Conservation (phyloP, 2,888 invertebrate species). For the Hirtodrosophila duncani region DNA sequence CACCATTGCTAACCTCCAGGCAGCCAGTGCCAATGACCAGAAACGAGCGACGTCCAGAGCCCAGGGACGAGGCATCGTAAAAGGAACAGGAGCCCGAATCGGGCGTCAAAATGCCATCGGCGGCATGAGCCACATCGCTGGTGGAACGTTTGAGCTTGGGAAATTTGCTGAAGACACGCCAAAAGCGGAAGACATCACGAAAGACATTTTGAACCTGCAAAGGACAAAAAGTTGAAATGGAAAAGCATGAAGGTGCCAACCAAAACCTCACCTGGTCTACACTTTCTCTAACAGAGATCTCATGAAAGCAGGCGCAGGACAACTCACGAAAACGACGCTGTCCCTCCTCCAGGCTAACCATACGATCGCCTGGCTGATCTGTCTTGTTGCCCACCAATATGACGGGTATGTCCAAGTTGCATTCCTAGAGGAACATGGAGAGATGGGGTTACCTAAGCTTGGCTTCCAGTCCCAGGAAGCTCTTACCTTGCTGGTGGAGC, state of each 20-base stretch:
- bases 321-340: slow-evolving; percentile 86
- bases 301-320: slow-evolving; percentile 90
- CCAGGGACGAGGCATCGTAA: slow-evolving; percentile 75
- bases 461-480: neutral
- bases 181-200: slow-evolving; percentile 86
- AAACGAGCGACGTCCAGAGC: slow-evolving; percentile 75
- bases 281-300: slow-evolving; percentile 90
- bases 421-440: slow-evolving; percentile 79
- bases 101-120: slow-evolving; percentile 80
- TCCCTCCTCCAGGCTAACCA: slow-evolving; percentile 88
- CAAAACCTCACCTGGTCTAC: slow-evolving; percentile 84
- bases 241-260: neutral
- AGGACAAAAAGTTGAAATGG: slow-evolving; percentile 15
- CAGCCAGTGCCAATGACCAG: slow-evolving; percentile 81
- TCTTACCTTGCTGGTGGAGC: slow-evolving; percentile 81
- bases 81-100: slow-evolving; percentile 78
- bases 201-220: slow-evolving; percentile 86
- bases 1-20: slow-evolving; percentile 80
- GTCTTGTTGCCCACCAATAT: slow-evolving; percentile 90
- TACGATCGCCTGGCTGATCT: slow-evolving; percentile 88
- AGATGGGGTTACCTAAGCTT: neutral
- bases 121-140: slow-evolving; percentile 80
- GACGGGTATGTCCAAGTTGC: slow-evolving; percentile 84
- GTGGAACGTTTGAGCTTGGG: slow-evolving; percentile 82
- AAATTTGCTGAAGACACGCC: slow-evolving; percentile 86